Evolutionary conservation across 2,888 invertebrate genomes (phyloP).

Genomic region (Brenthis hecate): DNA sequence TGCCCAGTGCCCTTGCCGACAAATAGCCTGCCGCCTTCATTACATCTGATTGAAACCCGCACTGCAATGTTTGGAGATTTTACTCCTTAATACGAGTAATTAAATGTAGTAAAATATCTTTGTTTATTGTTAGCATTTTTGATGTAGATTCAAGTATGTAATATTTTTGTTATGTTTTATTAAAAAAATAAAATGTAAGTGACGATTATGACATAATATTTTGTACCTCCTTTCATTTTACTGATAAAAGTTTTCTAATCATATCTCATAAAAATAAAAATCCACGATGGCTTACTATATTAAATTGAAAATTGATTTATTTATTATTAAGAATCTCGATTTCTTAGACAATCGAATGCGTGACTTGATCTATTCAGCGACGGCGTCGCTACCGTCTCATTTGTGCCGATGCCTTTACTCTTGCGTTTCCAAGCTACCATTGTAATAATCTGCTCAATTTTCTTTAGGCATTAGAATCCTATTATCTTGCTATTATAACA

Average conservation of each 20-base stretch:
- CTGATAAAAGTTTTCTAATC: too few species aligned
- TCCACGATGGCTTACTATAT: conserved; percentile 2
- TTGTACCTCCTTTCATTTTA: too few species aligned
- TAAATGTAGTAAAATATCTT: too few species aligned
- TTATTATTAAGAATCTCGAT: conserved; percentile 21
- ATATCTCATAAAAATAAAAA: not conserved
- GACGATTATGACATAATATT: too few species aligned
- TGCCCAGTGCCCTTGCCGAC: conserved; percentile 50
- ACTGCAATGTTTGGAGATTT: conserved; percentile 38
- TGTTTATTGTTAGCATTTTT: too few species aligned
- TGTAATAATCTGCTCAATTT: conserved; percentile 27
- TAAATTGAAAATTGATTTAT: conserved; percentile 24
- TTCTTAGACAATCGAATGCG: conserved; percentile 61
- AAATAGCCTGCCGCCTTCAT: conserved; percentile 65
- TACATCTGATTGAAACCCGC: conserved; percentile 67
- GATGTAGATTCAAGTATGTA: too few species aligned
- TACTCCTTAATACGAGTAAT: not conserved
- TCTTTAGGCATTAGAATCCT: conserved; percentile 25
- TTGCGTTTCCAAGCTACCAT: conserved; percentile 17
- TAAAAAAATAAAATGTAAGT: too few species aligned
- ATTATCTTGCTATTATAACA: conserved; percentile 10
- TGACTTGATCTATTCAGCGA: conserved; percentile 58
- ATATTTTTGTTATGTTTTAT: too few species aligned
- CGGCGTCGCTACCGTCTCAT: conserved; percentile 30
- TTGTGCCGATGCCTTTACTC: conserved; percentile 21